Evolutionary conservation across 2,113 vertebrate genomes (phyloP), one percentile per base, ranked within the genome.

Genomic region (Alosa alosa): DNA sequence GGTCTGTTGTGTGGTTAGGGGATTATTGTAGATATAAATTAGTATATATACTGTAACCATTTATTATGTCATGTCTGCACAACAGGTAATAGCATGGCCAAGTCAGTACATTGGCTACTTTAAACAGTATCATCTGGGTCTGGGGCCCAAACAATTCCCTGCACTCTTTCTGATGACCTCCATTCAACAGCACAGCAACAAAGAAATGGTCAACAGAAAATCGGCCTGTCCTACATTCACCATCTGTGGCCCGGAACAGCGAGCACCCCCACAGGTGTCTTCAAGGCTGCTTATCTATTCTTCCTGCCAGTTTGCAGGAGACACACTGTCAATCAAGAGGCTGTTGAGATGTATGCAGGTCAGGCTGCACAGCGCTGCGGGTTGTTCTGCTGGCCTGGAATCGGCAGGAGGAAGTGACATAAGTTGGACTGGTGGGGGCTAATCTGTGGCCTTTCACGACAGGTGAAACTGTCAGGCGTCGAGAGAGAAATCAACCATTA

Each of bases 261-360:
- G 5, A 78, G 36, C 31, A 75, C 31, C 72, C 72, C 72, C 72
- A 39, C 72, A 78, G 72, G 72, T 78, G 72, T 78, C 72, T 78
- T 78, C 11, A 39, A 78, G 72, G 72, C 72, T 39, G 31, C 36
- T 78, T 78, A 78, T 78, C 10, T 78, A 78, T 78, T 78, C 31
- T 78, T 15, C 72, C 72, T 78, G 72, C 72, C 72, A 78, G 31
- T 78, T 78, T 78, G 13, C 36, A 39, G 72, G 72, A 78, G 72
- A 39, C 72, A 39, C 15, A 36, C 72, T 78, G 72, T 78, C 72
- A 78, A 78, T 78, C 72, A 78, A 39, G 72, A 17, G 72, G 72
- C 31, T 36, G 11, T 39, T 3, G 72, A 39, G 25, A 78, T 17
- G 72, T 39, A 78, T 78, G 36, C 72, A 78, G 72, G 31, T 39